These are phyloP conservation scores for Grus americana DNA, from an alignment of 2,113 vertebrate genomes.

Conservation along the genomic window DNA sequence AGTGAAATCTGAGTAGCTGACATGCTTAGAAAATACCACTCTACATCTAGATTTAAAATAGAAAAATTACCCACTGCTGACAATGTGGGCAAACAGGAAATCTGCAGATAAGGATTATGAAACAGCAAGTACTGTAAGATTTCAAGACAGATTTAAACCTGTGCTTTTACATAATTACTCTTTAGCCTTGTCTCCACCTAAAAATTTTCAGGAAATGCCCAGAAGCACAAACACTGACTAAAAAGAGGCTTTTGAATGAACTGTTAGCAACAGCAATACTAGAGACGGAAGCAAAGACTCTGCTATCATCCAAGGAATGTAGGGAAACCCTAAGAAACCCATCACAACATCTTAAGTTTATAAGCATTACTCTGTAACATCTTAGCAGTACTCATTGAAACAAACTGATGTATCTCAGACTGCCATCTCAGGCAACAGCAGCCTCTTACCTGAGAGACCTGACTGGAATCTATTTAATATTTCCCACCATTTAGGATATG, in stretches of 20 bases:
- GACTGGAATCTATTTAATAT: not conserved
- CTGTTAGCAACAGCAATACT: not conserved
- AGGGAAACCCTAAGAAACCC: not conserved
- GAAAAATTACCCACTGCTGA: not conserved
- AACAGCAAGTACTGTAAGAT: not conserved
- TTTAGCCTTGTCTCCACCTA: not conserved
- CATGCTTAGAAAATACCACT: not conserved
- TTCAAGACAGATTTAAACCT: not conserved
- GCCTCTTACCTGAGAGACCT: not conserved
- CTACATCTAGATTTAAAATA: not conserved
- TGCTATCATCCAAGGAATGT: not conserved
- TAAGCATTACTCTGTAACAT: not conserved
- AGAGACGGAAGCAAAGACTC: not conserved
- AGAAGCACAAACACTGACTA: not conserved
- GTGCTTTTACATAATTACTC: not conserved
- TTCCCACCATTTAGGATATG: not conserved
- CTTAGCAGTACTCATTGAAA: not conserved
- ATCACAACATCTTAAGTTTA: not conserved
- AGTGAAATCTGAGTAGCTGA: not conserved
- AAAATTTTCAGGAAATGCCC: not conserved
- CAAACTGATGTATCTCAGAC: not conserved
- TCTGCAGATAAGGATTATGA: constrained; percentile 36
- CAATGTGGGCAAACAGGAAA: constrained; percentile 43
- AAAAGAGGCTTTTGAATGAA: not conserved
- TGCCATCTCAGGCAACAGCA: not conserved